Base-by-base conservation (phyloP, 2,888 invertebrate genomes). In the Eilema griseolum region DNA sequence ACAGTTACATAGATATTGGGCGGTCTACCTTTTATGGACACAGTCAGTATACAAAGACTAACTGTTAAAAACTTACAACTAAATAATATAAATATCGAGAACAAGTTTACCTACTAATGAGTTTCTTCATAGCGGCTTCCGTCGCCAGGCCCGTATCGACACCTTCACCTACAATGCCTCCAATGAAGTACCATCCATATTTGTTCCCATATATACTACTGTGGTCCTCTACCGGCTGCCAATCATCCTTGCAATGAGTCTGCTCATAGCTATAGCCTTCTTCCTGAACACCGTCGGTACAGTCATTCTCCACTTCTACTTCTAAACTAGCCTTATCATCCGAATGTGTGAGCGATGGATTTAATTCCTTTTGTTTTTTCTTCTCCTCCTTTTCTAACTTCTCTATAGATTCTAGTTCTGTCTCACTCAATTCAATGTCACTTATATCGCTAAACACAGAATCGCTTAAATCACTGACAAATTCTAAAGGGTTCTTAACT, bases 141-240 rank as follows among this genome's bases (percentile, higher is more conserved):
- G 97, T 97, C 23, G 98, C 97, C 75, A 96, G 91, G 71, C 95
- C 95, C 14, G 97, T 96, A 86, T 97, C 96, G 20, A 94, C 87
- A 67, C 97, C 96, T 83, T 96, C 96, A 28, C 98, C 98, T 75
- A 97, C 96, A 71, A 98, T 96, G 56, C 98, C 98, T 26, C 98
- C 97, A 68, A 98, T 96, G 96, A 98, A 98, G 90, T 97, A 96
- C 98, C 98, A 98, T 61, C 98, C 98, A 74, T 97, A 96, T 85
- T 95, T 96, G 90, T 97, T 97, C 64, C 96, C 96, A 73, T 96
- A 96, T 74, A 96, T 96, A 82, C 95, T 95, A 71, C 97, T 96
- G 79, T 95, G 95, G 86, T 97, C 97, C 46, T 95, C 90, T 66
- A 97, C 95, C 26, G 96, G 96, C 80, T 95, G 96, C 82, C 94